Percentiles rank a stretch among this genome's conserved stretches.
Evolutionary conservation across 2,113 vertebrate genomes (phyloP).

Genomic region (Mesoclemmys tuberculata): DNA sequence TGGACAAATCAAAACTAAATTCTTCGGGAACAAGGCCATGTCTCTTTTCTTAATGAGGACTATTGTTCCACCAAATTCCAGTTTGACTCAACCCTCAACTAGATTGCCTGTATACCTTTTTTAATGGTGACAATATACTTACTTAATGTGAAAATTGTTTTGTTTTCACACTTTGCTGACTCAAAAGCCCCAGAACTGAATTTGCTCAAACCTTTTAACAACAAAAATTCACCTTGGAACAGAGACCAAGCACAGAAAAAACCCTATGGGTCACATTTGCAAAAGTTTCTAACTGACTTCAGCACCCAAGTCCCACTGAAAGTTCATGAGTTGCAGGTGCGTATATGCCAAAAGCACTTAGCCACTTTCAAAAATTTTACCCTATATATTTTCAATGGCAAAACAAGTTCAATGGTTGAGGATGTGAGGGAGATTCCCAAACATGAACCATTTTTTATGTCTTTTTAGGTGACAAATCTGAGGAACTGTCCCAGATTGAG

Average conservation of each 20-base stretch:
- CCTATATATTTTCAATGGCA: too few species aligned
- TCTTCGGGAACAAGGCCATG: background rate
- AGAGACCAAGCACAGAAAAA: slow-evolving; percentile 20
- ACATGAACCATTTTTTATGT: too few species aligned
- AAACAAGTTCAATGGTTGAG: too few species aligned
- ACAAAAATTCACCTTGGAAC: background rate
- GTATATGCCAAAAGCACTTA: background rate
- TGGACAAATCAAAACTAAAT: background rate
- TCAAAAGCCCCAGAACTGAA: background rate
- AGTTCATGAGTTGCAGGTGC: background rate
- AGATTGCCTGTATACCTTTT: slow-evolving; percentile 23
- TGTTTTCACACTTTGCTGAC: background rate
- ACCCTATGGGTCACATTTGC: background rate
- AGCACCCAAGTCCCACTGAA: background rate
- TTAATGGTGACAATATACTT: background rate
- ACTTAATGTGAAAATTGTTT: background rate
- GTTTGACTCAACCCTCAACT: background rate
- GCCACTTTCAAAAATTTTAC: too few species aligned
- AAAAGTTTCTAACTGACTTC: background rate
- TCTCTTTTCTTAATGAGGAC: background rate
- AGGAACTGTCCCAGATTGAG: too few species aligned
- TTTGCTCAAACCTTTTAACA: slow-evolving; percentile 29
- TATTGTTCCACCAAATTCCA: background rate
- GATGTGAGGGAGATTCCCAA: too few species aligned
- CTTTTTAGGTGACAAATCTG: too few species aligned